These are phyloP conservation scores for Drosophila parabipectinata DNA, from an alignment of 1,140 invertebrate genomes.

Conservation along the genomic window DNA sequence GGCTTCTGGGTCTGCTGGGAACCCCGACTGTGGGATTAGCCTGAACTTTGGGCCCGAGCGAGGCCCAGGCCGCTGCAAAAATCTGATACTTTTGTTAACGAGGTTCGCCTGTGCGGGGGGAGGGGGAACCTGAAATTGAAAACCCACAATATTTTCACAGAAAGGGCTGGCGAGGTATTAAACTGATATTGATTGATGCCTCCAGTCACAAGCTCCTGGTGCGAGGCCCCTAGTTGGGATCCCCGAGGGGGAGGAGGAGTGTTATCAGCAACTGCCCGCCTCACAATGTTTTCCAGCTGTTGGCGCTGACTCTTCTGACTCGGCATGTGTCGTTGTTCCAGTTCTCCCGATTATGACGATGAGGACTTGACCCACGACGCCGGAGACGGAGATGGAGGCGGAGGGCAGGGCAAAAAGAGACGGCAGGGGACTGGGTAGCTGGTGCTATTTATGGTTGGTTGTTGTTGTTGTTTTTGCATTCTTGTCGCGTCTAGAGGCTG, in stretches of 20 bases:
- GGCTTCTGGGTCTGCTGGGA: slow-evolving; percentile 30
- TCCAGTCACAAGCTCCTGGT: too few species aligned
- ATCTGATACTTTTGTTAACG: slow-evolving; percentile 30
- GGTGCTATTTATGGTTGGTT: slow-evolving; percentile 52
- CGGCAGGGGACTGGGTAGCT: slow-evolving; percentile 28
- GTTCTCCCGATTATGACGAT: slow-evolving; percentile 54
- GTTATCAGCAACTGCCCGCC: slow-evolving; percentile 12
- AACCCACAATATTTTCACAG: neutral
- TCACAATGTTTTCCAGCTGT: slow-evolving; percentile 46
- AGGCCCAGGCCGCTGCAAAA: slow-evolving; percentile 12
- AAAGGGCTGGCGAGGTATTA: neutral
- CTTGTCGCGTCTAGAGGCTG: slow-evolving; percentile 26
- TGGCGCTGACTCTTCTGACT: slow-evolving; percentile 14
- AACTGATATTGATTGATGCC: slow-evolving; percentile 3
- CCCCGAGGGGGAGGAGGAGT: neutral
- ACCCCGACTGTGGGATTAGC: slow-evolving; percentile 44
- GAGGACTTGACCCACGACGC: slow-evolving; percentile 65
- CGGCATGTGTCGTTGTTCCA: slow-evolving; percentile 61
- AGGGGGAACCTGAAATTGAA: slow-evolving; percentile 3
- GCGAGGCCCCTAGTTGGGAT: neutral
- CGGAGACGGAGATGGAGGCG: neutral
- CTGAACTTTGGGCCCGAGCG: slow-evolving; percentile 25
- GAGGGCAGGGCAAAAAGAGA: slow-evolving; percentile 2
- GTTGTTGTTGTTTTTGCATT: slow-evolving; percentile 29
- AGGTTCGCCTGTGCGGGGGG: neutral